Base-by-base conservation (phyloP, 2,797 vertebrate species). In the Australoheros facetus region DNA sequence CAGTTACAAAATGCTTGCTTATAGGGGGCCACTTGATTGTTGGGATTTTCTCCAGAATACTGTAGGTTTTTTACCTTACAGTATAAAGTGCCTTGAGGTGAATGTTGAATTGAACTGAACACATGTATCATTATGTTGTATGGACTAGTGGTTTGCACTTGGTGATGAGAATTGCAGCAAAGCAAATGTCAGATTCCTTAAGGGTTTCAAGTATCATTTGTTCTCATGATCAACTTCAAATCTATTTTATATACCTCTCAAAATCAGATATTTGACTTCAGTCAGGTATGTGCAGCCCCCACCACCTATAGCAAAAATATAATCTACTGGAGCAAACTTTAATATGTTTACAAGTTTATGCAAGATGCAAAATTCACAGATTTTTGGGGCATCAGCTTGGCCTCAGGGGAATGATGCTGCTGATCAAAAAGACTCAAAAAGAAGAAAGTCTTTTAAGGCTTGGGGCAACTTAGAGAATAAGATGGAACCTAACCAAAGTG, bases 371-470 rank as follows among this genome's bases (percentile, higher is more conserved):
- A 60, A 73, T 57, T 81, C 54, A 60, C 71, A 75, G 57, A 79
- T 66, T 75, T 77, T n/a, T 0, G 0, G 23, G 23, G 28, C 30
- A 69, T 42, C 21, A 53, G 59, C 8, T 64, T 13, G 32, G 69
- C 76, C 64, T 26, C 51, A 53, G 28, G 80, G 37, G 48, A 13
- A 11, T 32, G 62, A 13, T 11, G 42, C 23, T 8, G 55, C 56
- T 76, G 80, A 86, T 88, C 39, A 83, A 82, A 71, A 28, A 59
- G 45, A 39, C 42, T 69, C 1, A 9, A 69, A 71, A 57, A 58
- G 56, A 80, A 54, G 23, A 58, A 84, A 69, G 56, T 81, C 56
- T 76, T 71, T 71, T 39, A 73, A 74, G 70, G 73, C 74, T 75
- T 3, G 2, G 59, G 86, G 79, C 69, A 78, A 69, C 69, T 53